Conservation (phyloP, 2,797 vertebrate genomes). For the Rhodeus uyekii region DNA sequence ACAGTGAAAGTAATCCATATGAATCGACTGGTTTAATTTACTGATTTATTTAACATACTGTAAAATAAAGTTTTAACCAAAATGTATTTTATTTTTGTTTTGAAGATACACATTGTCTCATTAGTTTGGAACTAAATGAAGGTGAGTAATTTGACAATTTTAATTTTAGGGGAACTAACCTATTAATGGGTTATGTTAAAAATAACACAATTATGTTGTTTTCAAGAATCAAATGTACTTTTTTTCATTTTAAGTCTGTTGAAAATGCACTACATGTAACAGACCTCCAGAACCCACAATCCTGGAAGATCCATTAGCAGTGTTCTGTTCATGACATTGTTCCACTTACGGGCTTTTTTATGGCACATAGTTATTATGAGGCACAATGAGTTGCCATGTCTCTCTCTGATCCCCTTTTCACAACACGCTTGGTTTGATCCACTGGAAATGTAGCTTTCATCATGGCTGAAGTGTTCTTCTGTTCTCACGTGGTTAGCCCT, state of each 20-base stretch:
- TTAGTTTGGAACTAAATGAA: background rate
- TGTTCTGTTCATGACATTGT: background rate
- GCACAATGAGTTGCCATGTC: constrained; percentile 10
- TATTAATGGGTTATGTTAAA: too few species aligned
- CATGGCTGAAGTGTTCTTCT: constrained; percentile 4
- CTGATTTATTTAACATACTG: too few species aligned
- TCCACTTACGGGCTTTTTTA: background rate
- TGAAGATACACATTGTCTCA: background rate
- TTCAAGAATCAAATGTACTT: background rate
- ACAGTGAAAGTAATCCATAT: background rate
- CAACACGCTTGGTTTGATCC: constrained; percentile 8
- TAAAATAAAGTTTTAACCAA: too few species aligned
- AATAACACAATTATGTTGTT: background rate
- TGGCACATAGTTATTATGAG: background rate
- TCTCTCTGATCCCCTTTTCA: background rate
- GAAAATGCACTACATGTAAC: background rate
- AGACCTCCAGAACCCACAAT: background rate
- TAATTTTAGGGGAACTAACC: background rate
- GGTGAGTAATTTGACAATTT: background rate
- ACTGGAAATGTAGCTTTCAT: constrained; percentile 33
- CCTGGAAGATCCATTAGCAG: background rate
- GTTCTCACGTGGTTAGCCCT: constrained; percentile 23
- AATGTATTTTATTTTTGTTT: background rate
- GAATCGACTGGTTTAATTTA: background rate
- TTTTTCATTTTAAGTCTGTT: background rate